These are phyloP conservation scores for Cyphomyrus discorhynchus DNA, from an alignment of 2,113 vertebrate species.

Conservation along the genomic window DNA sequence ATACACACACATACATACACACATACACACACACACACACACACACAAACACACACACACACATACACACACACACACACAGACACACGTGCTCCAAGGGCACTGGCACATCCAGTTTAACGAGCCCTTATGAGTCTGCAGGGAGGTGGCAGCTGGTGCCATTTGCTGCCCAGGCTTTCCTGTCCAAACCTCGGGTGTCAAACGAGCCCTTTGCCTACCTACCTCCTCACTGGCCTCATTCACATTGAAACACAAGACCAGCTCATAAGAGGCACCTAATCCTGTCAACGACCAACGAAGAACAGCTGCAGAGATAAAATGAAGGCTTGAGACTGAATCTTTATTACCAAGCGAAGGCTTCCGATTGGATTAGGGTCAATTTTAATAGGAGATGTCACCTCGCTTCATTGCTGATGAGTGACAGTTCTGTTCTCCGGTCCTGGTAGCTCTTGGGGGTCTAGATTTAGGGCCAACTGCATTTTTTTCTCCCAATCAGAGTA, in stretches of 20 bases:
- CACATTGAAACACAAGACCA: conserved; percentile 1
- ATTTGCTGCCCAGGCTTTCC: background rate
- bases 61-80: background rate
- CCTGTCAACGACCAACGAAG: background rate
- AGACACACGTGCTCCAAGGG: background rate
- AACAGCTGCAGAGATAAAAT: conserved; percentile 5
- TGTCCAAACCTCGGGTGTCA: background rate
- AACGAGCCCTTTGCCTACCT: background rate
- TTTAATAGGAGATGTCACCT: conserved; percentile 5
- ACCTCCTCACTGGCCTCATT: background rate
- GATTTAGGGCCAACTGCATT: background rate
- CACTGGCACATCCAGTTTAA: background rate
- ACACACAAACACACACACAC: background rate
- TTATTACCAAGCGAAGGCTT: background rate
- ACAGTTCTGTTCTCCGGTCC: background rate
- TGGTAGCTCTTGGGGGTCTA: background rate
- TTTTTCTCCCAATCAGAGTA: background rate
- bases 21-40: too few relatives aligned
- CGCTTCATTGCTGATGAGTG: background rate
- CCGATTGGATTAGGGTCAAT: background rate
- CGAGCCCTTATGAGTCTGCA: background rate
- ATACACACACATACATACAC: background rate
- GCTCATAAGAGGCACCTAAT: background rate
- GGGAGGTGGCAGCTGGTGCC: background rate
- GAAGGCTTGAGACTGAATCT: background rate